Conservation (phyloP, 2,113 vertebrate species). For the Gobiocypris rarus region DNA sequence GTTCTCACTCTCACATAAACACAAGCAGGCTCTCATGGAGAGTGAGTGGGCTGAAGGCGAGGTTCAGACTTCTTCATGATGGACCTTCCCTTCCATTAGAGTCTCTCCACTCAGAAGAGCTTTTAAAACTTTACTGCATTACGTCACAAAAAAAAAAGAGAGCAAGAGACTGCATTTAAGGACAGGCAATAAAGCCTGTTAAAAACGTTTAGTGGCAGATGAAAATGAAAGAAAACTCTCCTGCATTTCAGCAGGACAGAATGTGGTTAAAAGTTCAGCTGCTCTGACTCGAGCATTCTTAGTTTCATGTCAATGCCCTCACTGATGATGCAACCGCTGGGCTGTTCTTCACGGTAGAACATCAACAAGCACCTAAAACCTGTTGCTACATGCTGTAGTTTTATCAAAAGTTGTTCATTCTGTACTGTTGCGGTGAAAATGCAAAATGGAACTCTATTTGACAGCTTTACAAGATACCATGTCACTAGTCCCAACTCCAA, state of each 20-base stretch:
- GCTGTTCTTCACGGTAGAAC: background rate
- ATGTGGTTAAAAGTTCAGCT: background rate
- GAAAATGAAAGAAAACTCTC: background rate
- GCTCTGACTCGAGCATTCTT: background rate
- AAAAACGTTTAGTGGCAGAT: background rate
- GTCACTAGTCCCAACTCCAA: background rate
- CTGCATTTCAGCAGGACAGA: background rate
- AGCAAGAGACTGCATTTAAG: constrained; percentile 13
- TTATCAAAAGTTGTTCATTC: background rate
- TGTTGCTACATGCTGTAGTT: background rate
- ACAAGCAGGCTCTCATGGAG: background rate
- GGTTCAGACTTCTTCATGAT: constrained; percentile 30
- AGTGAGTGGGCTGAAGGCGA: constrained; percentile 20
- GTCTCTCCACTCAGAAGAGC: constrained; percentile 50
- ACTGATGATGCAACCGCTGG: background rate
- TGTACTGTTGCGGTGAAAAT: background rate
- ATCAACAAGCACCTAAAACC: background rate
- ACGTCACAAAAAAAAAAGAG: constrained; percentile 53
- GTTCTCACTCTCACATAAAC: constrained; percentile 12
- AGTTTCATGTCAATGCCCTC: background rate
- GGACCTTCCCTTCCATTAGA: constrained; percentile 45
- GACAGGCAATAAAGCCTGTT: background rate
- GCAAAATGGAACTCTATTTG: background rate
- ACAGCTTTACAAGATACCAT: background rate
- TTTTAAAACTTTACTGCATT: constrained; percentile 65